phyloP scores from a whole-genome alignment of 2,888 invertebrate genomes.

The Drosophila hamatofila region DNA sequence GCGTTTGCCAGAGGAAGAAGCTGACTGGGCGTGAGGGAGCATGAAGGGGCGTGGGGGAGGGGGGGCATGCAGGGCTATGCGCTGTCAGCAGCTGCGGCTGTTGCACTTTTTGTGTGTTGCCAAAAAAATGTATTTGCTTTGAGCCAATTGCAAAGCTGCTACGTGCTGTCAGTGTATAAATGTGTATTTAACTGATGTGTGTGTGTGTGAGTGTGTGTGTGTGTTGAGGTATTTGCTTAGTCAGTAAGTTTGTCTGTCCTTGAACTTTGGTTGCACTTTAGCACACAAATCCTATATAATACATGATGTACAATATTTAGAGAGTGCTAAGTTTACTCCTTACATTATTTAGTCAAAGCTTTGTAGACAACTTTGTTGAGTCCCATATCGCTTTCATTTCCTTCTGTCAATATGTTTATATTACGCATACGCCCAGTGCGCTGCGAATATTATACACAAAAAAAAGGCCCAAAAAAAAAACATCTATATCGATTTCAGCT shows the following conservation, averaged over 20 bases:
- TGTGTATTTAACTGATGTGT: neutral
- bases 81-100: conserved; percentile 48
- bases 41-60: neutral
- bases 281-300: conserved; percentile 16
- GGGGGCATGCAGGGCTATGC: neutral
- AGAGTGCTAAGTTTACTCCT: neutral
- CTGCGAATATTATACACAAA: neutral
- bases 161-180: neutral
- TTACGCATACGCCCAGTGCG: conserved; percentile 36
- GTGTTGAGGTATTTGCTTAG: neutral
- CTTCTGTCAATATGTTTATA: conserved; percentile 1
- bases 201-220: neutral
- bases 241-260: conserved; percentile 51
- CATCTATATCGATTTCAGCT: conserved; percentile 56
- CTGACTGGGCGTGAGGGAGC: neutral
- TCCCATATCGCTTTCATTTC: neutral
- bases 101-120: conserved; percentile 50
- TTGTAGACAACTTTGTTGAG: neutral
- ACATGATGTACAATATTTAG: neutral
- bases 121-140: conserved; percentile 36
- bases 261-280: conserved; percentile 55
- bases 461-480: neutral
- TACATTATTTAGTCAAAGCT: neutral
- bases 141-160: conserved; percentile 27
- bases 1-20: conserved; percentile 18